These are phyloP conservation scores for Macrosiphum euphorbiae DNA, from an alignment of 2,888 invertebrate species.

Conservation along the genomic window DNA sequence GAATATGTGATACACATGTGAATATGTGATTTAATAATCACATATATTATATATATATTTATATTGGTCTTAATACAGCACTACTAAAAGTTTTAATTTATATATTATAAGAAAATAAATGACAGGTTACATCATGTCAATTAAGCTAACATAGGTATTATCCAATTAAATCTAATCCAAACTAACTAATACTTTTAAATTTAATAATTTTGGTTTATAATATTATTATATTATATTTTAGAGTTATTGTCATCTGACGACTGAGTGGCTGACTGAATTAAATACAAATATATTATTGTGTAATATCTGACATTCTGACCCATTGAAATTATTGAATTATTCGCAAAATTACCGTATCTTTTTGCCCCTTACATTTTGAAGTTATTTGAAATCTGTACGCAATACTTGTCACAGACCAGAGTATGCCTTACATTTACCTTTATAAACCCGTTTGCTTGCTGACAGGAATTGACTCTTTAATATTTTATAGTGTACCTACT, in stretches of 20 bases:
- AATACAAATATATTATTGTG: neutral
- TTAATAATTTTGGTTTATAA: neutral
- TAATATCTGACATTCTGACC: neutral
- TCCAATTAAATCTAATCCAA: neutral
- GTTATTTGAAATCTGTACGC: neutral
- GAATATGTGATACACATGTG: neutral
- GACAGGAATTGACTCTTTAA: neutral
- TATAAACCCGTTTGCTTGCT: neutral
- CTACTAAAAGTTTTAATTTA: neutral
- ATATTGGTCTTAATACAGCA: neutral
- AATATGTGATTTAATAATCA: neutral
- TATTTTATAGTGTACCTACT: neutral
- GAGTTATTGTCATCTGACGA: neutral
- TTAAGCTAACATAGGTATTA: neutral
- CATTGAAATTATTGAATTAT: neutral
- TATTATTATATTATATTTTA: neutral
- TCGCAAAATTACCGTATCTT: neutral
- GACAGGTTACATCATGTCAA: neutral
- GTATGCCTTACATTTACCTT: neutral
- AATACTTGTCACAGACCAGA: neutral
- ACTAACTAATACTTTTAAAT: neutral
- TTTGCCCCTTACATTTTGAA: neutral
- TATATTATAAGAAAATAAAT: neutral
- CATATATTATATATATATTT: neutral
- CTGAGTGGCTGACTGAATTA: neutral